phyloP scores from a whole-genome alignment of 2,113 vertebrate genomes.

The Solenodon paradoxus region DNA sequence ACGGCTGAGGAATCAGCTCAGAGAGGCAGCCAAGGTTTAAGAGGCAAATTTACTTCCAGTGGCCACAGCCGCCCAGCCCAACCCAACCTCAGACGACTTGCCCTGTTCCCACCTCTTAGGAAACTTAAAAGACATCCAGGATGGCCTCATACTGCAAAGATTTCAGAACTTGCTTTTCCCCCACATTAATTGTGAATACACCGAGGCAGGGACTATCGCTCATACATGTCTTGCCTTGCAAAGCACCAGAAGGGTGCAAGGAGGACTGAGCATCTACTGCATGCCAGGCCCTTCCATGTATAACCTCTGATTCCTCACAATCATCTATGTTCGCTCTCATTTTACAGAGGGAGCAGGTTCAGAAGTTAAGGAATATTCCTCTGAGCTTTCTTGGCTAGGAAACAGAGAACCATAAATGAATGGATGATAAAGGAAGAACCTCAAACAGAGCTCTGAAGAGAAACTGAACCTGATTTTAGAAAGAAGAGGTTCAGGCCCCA shows the following conservation, averaged over 20 bases:
- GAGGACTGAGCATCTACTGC: neutral
- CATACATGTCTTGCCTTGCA: neutral
- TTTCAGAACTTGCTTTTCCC: neutral
- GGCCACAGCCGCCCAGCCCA: neutral
- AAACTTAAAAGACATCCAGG: neutral
- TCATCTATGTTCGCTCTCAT: neutral
- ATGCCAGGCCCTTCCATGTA: neutral
- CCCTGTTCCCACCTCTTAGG: neutral
- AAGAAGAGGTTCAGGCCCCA: neutral
- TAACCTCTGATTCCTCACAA: neutral
- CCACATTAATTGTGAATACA: neutral
- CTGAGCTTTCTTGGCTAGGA: neutral
- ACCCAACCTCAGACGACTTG: neutral
- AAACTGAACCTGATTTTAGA: neutral
- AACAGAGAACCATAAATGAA: neutral
- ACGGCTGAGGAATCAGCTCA: slow-evolving; percentile 26
- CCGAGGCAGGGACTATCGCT: neutral
- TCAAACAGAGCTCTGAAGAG: neutral
- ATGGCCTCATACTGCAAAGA: neutral
- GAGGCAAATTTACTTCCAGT: neutral
- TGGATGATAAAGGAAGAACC: neutral
- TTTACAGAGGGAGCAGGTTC: neutral
- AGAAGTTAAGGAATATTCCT: neutral
- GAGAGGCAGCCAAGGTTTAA: slow-evolving; percentile 24
- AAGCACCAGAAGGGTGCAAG: neutral